Conservation (phyloP, 2,888 invertebrate species). For the Ephialtes manifestator region DNA sequence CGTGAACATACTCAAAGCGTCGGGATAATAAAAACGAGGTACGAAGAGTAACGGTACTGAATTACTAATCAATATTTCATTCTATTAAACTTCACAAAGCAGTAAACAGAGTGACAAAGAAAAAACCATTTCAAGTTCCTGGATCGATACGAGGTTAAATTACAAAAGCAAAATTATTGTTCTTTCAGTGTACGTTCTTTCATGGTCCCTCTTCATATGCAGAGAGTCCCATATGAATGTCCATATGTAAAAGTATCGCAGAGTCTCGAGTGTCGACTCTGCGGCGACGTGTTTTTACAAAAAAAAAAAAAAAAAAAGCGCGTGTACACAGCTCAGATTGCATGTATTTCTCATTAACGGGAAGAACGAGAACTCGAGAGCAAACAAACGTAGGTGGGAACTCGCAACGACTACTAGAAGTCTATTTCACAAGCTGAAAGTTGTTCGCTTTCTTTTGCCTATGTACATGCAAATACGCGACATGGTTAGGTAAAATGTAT, state of each 20-base stretch:
- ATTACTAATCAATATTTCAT: not conserved
- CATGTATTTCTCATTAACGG: constrained; percentile 25
- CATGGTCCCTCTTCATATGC: not conserved
- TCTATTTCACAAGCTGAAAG: not conserved
- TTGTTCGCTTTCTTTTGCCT: not conserved
- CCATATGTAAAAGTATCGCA: not conserved
- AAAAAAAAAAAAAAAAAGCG: not conserved
- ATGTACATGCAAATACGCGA: constrained; percentile 7
- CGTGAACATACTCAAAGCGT: not conserved
- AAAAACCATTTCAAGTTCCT: not conserved
- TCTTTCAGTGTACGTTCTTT: not conserved
- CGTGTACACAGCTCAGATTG: not conserved
- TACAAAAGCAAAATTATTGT: not conserved
- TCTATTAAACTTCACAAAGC: not conserved
- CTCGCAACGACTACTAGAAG: constrained; percentile 57
- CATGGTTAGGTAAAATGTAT: constrained; percentile 30
- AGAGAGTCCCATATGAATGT: not conserved
- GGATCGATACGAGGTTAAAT: not conserved
- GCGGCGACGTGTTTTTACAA: not conserved
- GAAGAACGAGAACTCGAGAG: not conserved
- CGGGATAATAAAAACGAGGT: not conserved
- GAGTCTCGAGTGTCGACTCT: not conserved
- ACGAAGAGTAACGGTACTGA: not conserved
- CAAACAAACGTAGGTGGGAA: constrained; percentile 59
- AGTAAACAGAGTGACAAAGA: not conserved